These are phyloP conservation scores for Drosophila sucinea DNA, from an alignment of 1,140 invertebrate genomes.

Conservation along the genomic window DNA sequence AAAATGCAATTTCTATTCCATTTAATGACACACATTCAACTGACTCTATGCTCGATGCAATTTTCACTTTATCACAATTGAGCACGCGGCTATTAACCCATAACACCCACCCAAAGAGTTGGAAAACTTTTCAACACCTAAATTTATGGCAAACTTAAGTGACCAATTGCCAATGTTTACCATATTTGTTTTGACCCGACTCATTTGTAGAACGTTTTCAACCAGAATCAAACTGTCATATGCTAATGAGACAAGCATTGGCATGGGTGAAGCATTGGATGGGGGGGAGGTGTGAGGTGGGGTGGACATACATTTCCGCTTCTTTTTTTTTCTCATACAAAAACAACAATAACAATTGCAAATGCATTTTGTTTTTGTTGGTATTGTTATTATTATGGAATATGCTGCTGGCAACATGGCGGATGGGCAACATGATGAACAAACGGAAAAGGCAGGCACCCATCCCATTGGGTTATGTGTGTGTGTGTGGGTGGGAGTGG, in stretches of 20 bases:
- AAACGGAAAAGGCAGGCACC: not conserved
- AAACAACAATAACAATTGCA: constrained; percentile 50
- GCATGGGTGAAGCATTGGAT: constrained; percentile 1
- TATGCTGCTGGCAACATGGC: constrained; percentile 56
- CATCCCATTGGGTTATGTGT: not conserved
- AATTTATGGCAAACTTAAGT: constrained; percentile 49
- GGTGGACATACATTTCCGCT: constrained; percentile 63
- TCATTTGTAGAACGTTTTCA: constrained; percentile 7
- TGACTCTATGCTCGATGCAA: constrained; percentile 5
- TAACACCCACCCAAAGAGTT: constrained; percentile 32
- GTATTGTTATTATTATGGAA: constrained; percentile 28
- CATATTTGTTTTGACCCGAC: constrained; percentile 47
- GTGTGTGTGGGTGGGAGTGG: constrained; percentile 56
- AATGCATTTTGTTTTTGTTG: constrained; percentile 53
- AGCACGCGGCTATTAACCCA: constrained; percentile 59
- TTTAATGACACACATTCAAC: constrained; percentile 28
- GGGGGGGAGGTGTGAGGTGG: constrained; percentile 6
- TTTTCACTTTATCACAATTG: constrained; percentile 43
- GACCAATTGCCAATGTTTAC: constrained; percentile 22
- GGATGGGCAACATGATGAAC: constrained; percentile 45
- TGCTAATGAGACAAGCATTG: constrained; percentile 46
- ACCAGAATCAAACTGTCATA: constrained; percentile 43
- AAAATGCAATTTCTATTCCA: not conserved
- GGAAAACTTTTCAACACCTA: constrained; percentile 41
- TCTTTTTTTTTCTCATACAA: constrained; percentile 24